Conservation (phyloP, 2,113 vertebrate species). For the Trogon surrucura region DNA sequence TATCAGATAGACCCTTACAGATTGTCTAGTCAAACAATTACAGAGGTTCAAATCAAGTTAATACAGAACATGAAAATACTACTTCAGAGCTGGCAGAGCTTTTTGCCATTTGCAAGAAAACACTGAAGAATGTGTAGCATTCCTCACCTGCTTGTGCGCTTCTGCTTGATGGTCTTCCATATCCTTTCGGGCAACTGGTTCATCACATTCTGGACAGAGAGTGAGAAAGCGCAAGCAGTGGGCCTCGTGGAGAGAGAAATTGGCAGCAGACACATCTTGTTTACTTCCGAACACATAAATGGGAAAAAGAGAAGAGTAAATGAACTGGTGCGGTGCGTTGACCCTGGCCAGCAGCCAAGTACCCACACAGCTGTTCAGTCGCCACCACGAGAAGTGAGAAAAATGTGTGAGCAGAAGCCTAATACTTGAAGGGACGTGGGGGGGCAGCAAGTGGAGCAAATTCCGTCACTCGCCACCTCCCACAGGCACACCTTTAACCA, state of each 20-base stretch:
- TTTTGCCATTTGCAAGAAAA: not conserved
- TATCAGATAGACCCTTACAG: not conserved
- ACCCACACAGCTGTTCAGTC: not conserved
- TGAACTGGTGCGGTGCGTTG: not conserved
- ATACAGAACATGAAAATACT: not conserved
- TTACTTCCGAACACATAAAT: conserved; percentile 63
- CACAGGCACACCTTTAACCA: not conserved
- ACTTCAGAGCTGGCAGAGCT: not conserved
- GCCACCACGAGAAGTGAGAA: not conserved
- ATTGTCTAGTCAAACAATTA: not conserved
- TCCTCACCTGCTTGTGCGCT: conserved; percentile 77
- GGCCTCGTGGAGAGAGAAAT: conserved; percentile 79
- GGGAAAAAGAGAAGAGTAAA: not conserved
- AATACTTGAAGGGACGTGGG: not conserved
- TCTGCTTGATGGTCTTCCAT: conserved; percentile 71
- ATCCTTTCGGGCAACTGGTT: conserved; percentile 62
- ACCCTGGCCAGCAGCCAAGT: not conserved
- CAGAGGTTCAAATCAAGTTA: not conserved
- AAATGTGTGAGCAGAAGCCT: not conserved
- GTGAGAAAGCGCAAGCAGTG: conserved; percentile 81
- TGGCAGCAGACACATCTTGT: conserved; percentile 73
- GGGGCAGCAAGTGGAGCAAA: not conserved
- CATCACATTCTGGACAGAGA: conserved; percentile 77
- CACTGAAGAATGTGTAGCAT: not conserved
- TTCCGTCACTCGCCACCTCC: not conserved